Evolutionary conservation across 2,797 vertebrate species (phyloP).

Genomic region (Brotula barbata): DNA sequence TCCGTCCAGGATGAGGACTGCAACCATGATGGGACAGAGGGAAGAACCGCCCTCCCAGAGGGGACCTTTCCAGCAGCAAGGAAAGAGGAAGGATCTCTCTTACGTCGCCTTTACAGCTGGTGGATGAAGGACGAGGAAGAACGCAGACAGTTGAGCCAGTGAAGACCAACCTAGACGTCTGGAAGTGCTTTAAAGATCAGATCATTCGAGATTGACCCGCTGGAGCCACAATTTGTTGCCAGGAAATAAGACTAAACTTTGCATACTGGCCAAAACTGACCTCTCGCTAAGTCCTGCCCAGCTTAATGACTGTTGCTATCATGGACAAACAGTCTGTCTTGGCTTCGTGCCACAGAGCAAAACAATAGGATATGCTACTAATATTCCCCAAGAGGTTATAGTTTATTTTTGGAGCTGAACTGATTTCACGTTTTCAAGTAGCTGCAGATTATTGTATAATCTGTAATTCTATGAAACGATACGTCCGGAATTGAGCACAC

Average conservation of each 20-base stretch:
- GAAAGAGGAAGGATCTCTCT: conserved; percentile 69
- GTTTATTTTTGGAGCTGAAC: conserved; percentile 62
- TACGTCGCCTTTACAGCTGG: conserved; percentile 56
- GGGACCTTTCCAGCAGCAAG: conserved; percentile 68
- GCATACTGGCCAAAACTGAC: conserved; percentile 25
- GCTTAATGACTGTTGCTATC: conserved; percentile 61
- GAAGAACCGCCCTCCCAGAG: conserved; percentile 77
- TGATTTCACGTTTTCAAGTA: conserved; percentile 45
- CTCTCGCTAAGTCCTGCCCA: conserved; percentile 18
- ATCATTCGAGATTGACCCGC: conserved; percentile 14
- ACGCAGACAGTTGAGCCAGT: conserved; percentile 30
- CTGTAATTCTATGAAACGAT: conserved; percentile 3
- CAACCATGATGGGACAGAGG: conserved; percentile 70
- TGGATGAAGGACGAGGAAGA: conserved; percentile 69
- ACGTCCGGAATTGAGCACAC: conserved; percentile 19
- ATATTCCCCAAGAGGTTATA: conserved; percentile 59
- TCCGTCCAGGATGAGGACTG: conserved; percentile 82
- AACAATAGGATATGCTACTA: conserved; percentile 71
- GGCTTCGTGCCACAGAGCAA: conserved; percentile 59
- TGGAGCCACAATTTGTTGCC: conserved; percentile 18
- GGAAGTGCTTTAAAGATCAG: conserved; percentile 29
- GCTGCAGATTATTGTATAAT: conserved; percentile 11
- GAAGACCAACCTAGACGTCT: conserved; percentile 18
- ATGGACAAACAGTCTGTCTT: conserved; percentile 61
- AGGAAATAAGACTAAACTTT: conserved; percentile 41